phyloP scores from a whole-genome alignment of 2,888 invertebrate species.

The Coleophora flavipennella region DNA sequence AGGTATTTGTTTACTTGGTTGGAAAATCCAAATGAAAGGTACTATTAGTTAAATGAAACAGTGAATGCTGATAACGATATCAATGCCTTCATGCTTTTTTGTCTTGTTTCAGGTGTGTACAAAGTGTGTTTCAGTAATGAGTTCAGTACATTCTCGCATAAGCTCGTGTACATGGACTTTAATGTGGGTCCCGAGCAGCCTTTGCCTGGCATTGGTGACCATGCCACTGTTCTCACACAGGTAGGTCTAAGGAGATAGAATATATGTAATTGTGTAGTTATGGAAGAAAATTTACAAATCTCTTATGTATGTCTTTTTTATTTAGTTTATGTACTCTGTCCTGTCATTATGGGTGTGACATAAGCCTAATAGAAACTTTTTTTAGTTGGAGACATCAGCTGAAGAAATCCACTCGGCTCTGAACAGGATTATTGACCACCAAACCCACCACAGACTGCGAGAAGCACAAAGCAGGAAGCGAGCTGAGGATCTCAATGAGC shows the following conservation, averaged over 20 bases:
- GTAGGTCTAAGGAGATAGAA: constrained; percentile 42
- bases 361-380: no score
- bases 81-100: no score
- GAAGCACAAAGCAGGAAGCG: constrained; percentile 96
- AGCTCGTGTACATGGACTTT: constrained; percentile 98
- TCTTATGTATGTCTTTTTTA: not conserved
- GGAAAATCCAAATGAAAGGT: no score
- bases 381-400: constrained; percentile 93
- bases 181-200: constrained; percentile 94
- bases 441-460: constrained; percentile 95
- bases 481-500: constrained; percentile 96
- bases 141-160: constrained; percentile 99
- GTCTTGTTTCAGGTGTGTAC: constrained; percentile 77
- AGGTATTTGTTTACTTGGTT: no score
- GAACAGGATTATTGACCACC: constrained; percentile 91
- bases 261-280: no score
- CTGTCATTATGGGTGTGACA: no score
- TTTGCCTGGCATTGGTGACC: constrained; percentile 87
- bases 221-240: constrained; percentile 94
- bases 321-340: constrained; percentile 5
- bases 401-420: constrained; percentile 92
- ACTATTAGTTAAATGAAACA: no score
- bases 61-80: no score
- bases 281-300: no score
- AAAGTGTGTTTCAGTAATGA: constrained; percentile 98